Evolutionary conservation across 2,797 vertebrate species (phyloP).

Genomic region (Helicolenus hilgendorfi): DNA sequence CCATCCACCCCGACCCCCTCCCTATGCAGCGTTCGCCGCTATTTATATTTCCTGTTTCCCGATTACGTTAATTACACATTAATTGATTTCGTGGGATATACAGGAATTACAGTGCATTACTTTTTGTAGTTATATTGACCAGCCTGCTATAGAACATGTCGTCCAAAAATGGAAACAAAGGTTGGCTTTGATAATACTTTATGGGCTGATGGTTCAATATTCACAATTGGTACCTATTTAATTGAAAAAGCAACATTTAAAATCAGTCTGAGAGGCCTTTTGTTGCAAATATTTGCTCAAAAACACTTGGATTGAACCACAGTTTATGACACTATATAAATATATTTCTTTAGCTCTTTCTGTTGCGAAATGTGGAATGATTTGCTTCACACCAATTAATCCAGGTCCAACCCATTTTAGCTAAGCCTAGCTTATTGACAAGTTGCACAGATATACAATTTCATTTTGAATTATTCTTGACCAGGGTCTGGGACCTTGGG

Average conservation of each 20-base stretch:
- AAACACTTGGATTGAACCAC: background rate
- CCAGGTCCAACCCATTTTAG: slow-evolving; percentile 8
- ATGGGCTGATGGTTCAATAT: background rate
- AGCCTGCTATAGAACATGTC: background rate
- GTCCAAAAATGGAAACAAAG: background rate
- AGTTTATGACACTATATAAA: background rate
- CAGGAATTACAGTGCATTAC: no score
- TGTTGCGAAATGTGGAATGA: background rate
- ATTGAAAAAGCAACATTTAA: background rate
- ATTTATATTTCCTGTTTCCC: no score
- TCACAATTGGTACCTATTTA: background rate
- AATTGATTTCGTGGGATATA: no score
- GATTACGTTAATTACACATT: no score
- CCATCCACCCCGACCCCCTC: no score
- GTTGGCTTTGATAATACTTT: background rate
- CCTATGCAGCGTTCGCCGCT: no score
- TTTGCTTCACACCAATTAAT: slow-evolving; percentile 38
- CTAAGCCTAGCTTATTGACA: slow-evolving; percentile 27
- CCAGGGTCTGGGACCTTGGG: slow-evolving; percentile 66
- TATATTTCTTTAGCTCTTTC: background rate
- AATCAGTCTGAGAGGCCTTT: background rate
- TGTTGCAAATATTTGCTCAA: background rate
- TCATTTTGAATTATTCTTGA: slow-evolving; percentile 64
- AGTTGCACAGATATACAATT: slow-evolving; percentile 37
- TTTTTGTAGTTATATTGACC: no score